Conservation (phyloP, 2,113 vertebrate species). For the Gallinago media region DNA sequence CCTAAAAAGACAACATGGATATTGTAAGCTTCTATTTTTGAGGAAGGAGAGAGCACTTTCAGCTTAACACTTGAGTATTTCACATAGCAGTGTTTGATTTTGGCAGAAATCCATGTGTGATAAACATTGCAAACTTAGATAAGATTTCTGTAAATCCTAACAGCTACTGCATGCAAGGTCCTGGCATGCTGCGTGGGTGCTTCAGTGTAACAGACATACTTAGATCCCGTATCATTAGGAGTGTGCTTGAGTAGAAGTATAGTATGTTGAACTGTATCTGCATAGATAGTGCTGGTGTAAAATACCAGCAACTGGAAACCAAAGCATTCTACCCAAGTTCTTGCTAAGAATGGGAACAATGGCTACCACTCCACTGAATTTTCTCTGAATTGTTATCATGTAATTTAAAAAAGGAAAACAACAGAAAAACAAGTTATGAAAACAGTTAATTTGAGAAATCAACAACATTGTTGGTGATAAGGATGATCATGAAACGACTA, state of each 20-base stretch:
- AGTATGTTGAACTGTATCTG: slow-evolving; percentile 3
- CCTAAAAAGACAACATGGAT: neutral
- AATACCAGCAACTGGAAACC: neutral
- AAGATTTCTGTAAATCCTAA: slow-evolving; percentile 14
- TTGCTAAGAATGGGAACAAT: neutral
- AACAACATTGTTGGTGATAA: neutral
- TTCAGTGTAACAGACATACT: neutral
- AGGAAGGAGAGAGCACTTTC: neutral
- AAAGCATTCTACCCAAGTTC: neutral
- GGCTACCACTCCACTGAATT: neutral
- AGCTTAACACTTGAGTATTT: neutral
- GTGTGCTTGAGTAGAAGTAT: neutral
- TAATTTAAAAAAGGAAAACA: neutral
- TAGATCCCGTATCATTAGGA: neutral
- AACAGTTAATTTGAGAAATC: neutral
- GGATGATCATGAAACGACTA: neutral
- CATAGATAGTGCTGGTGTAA: neutral
- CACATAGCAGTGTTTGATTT: neutral
- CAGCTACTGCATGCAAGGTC: neutral
- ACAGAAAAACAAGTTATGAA: neutral
- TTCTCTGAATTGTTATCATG: neutral
- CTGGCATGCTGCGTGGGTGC: neutral
- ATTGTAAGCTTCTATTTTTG: neutral
- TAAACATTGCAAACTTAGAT: neutral
- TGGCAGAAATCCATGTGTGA: neutral